Conservation (phyloP, 2,888 invertebrate genomes). For the Drosophila ezoana region DNA sequence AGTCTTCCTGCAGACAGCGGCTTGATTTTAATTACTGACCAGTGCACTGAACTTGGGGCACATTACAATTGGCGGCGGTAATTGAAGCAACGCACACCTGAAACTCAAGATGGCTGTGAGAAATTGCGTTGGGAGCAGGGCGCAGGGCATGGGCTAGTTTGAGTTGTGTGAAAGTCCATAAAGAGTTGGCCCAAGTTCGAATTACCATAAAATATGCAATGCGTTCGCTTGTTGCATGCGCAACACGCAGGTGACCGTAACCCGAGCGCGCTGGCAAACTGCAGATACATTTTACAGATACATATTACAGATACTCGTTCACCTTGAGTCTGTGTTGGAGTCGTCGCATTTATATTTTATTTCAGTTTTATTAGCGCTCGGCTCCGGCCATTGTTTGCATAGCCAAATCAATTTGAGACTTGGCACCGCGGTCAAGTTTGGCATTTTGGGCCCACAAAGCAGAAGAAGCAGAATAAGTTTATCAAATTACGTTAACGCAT, state of each 20-base stretch:
- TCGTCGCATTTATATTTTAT: slow-evolving; percentile 36
- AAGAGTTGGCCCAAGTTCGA: slow-evolving; percentile 61
- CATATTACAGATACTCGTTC: slow-evolving; percentile 45
- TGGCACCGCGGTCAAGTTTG: slow-evolving; percentile 54
- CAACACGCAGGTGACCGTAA: slow-evolving; percentile 65
- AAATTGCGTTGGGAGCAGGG: slow-evolving; percentile 47
- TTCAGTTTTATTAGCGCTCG: slow-evolving; percentile 45
- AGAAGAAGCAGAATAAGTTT: slow-evolving; percentile 35
- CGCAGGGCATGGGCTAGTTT: slow-evolving; percentile 3
- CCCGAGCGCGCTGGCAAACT: slow-evolving; percentile 40
- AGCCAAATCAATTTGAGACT: slow-evolving; percentile 46
- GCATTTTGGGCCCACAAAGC: slow-evolving; percentile 37
- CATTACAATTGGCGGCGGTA: slow-evolving; percentile 47
- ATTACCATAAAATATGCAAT: slow-evolving; percentile 76
- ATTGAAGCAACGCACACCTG: slow-evolving; percentile 58
- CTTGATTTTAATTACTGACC: slow-evolving; percentile 65
- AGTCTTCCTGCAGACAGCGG: slow-evolving; percentile 30
- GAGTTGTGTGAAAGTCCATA: slow-evolving; percentile 51
- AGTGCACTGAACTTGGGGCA: slow-evolving; percentile 67
- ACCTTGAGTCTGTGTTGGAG: slow-evolving; percentile 52
- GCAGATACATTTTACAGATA: slow-evolving; percentile 58
- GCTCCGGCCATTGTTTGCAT: slow-evolving; percentile 38
- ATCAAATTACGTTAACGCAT: slow-evolving; percentile 52
- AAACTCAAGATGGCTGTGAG: slow-evolving; percentile 65
- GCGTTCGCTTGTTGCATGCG: slow-evolving; percentile 6